Evolutionary conservation across 2,888 invertebrate genomes (phyloP).

Genomic region (Drosophila kuntzei): DNA sequence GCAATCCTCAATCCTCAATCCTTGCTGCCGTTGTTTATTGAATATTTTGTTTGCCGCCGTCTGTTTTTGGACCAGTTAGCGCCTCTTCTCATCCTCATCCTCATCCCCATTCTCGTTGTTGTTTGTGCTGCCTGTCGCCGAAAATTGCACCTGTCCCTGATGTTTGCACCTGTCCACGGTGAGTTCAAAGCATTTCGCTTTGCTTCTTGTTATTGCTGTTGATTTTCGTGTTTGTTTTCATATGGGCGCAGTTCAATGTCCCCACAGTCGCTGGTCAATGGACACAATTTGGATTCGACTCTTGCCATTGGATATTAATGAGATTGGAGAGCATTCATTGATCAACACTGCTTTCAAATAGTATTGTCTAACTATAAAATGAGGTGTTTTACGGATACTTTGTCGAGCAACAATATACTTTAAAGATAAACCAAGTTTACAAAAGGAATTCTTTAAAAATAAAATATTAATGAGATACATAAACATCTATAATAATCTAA

Average conservation of each 20-base stretch:
- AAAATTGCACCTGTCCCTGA: conserved; percentile 70
- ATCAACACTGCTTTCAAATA: conserved; percentile 11
- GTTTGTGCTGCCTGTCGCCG: conserved; percentile 31
- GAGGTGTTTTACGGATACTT: not conserved
- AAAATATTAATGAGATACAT: no score
- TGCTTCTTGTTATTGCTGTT: conserved; percentile 35
- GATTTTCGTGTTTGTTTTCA: conserved; percentile 49
- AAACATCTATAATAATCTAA: no score
- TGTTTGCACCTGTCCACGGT: conserved; percentile 71
- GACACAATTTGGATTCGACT: conserved; percentile 35
- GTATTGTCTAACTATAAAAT: not conserved
- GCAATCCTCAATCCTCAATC: conserved; percentile 19
- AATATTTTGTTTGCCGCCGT: conserved; percentile 50
- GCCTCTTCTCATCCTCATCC: conserved; percentile 28
- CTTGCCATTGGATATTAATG: conserved; percentile 43
- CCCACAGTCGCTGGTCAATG: conserved; percentile 35
- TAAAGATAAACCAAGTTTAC: no score
- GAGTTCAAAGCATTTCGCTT: conserved; percentile 44
- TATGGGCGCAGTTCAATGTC: conserved; percentile 65
- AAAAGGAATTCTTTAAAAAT: no score
- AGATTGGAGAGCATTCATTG: conserved; percentile 37
- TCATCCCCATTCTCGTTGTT: conserved; percentile 1
- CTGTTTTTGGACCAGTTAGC: conserved; percentile 67
- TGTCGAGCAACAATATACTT: no score
- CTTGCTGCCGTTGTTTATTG: conserved; percentile 49